Evolutionary conservation across 2,113 vertebrate species (phyloP), one percentile per base, ranked within the genome.

Genomic region (Cottus gobio): DNA sequence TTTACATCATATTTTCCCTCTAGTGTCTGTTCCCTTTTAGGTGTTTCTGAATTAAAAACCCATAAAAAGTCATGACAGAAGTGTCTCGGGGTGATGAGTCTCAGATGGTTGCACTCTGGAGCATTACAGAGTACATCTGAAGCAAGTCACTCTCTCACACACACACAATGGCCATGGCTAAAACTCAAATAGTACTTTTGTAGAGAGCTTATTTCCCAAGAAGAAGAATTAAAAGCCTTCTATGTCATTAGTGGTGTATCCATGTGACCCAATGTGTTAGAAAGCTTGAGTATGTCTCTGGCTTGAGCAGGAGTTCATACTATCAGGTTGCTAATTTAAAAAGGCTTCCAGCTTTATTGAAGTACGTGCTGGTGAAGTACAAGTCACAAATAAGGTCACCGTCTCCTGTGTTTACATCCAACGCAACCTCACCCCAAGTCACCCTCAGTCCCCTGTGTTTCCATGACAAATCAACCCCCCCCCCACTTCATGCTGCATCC

Each of bases 101-200:
- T 75, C 78, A 77, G 75, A 86, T 84, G 87, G 68, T 68, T 89
- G 60, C 82, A 76, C 42, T 63, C 63, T 44, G 42, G 44, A 87
- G 80, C 70, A 78, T 68, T 78, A 48, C 56, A 73, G 44, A 71
- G 48, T 39, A 52, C 70, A 85, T 78, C 37, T 69, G 75, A 84
- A 52, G 7, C 26, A 62, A 46, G 63, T 70, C 39, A 72, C 16
- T 63, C 67, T 69, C 24, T 54, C 56, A 62, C 12, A 26, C 67
- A 73, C 15, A 58, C 54, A 66, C 24, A 50, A 22, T 50, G 20
- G 20, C 60, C n/a, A 15, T 58, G 15, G 26, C 8, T 30, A 28
- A 15, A 60, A 80, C 36, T 11, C 9, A 28, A 61, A 24, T 7
- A 22, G 12, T 37, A 20, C 24, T 3, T 4, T 64, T 57, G 36